Conservation (phyloP, 2,113 vertebrate species). For the human region GRCh38 chr13:29953501-29954000, state of each 20-base stretch:
- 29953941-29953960: not conserved
- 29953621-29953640: not conserved
- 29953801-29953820: not conserved
- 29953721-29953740: not conserved
- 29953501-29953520: no score
- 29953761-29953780: not conserved
- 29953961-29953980: not conserved
- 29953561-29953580: not conserved
- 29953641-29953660: not conserved
- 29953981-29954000: not conserved
- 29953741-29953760: not conserved
- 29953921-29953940: not conserved
- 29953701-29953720: constrained; percentile 7
- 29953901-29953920: not conserved
- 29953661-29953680: not conserved
- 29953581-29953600: not conserved
- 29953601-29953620: not conserved
- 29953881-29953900: not conserved
- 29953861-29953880: not conserved
- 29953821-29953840: constrained; percentile 9
- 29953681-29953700: not conserved
- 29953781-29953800: not conserved
- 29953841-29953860: not conserved
- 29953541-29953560: no score
- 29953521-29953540: no score